Evolutionary conservation across 2,113 vertebrate species (phyloP), one percentile per base, ranked within the genome.

Genomic region (Lagopus leucura): DNA sequence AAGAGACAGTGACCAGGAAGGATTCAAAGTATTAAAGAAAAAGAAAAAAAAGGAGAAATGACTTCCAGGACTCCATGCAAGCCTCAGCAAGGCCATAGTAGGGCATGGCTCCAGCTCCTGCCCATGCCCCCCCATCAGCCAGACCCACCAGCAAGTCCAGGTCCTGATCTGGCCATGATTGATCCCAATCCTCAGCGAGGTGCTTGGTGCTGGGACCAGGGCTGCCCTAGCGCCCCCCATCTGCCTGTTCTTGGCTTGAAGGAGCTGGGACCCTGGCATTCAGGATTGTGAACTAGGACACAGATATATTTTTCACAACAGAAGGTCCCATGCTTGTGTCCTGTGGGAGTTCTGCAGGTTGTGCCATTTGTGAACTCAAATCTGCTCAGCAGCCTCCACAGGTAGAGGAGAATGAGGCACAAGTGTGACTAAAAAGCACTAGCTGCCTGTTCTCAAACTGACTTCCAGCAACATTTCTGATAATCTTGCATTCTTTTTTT

Each of bases 31-130:
- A 24, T 10, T 43, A 22, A 19, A 42, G 40, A 57, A 32, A 57
- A 58, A 58, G 40, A 32, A 43, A 75, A n/a, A 27, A 58, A 32
- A 18, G 52, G 54, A 58, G 15, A n/a, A 74, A 58, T 45, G 10
- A 10, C 15, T 55, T 55, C 54, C 50, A 27, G 50, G 25, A 14
- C 50, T 54, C 50, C 54, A 55, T 30, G 28, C 28, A 17, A 55
- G 16, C 27, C 8, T 1, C 43, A 70, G 4, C 0, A 0, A 32
- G 0, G 2, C 42, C 1, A 1, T 27, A 50, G 15, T 42, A 69
- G 27, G 55, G 16, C 6, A 2, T 0, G 20, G 38, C 48, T 75
- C 75, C 55, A 58, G 42, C 27, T 78, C 48, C 42, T 69, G 76
- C 30, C 21, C 16, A 40, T 2, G 5, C n/a, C 12, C 7, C 11